Evolutionary conservation across 2,113 vertebrate genomes (phyloP).

Genomic region (Maccullochella peelii): DNA sequence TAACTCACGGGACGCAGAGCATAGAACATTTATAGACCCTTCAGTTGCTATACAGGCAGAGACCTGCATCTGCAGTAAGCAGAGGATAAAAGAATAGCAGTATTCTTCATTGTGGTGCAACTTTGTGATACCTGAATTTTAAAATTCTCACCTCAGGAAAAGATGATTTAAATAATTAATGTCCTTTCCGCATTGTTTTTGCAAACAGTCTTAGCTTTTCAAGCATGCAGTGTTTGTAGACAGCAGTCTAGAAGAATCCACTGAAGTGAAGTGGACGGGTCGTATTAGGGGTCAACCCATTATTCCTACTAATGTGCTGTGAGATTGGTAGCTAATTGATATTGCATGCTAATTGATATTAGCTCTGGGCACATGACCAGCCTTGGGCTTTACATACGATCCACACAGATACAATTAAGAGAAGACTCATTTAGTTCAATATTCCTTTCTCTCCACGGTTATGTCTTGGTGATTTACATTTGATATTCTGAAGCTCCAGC

Average conservation of each 20-base stretch:
- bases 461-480: conserved; percentile 62
- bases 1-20: conserved; percentile 79
- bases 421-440: conserved; percentile 65
- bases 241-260: conserved; percentile 46
- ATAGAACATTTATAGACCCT: conserved; percentile 79
- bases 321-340: conserved; percentile 86
- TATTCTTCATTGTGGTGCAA: conserved; percentile 33
- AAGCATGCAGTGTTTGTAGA: conserved; percentile 30
- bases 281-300: conserved; percentile 76
- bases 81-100: conserved; percentile 39
- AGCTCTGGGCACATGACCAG: conserved; percentile 57
- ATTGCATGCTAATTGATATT: conserved; percentile 85
- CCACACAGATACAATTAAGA: conserved; percentile 59
- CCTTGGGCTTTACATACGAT: conserved; percentile 56
- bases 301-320: conserved; percentile 83
- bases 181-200: conserved; percentile 43
- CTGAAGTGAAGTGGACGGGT: conserved; percentile 59
- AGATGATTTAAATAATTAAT: conserved; percentile 57
- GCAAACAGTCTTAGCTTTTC: conserved; percentile 42
- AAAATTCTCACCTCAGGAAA: conserved; percentile 48
- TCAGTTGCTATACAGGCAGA: conserved; percentile 64
- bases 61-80: conserved; percentile 48
- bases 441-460: conserved; percentile 50
- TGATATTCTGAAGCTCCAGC: conserved; percentile 28
- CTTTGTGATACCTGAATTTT: conserved; percentile 42